Percentiles rank a stretch among this genome's conserved stretches.
These are phyloP conservation scores for Thinocorus orbignyianus DNA, from an alignment of 2,113 vertebrate genomes.

Conservation along the genomic window DNA sequence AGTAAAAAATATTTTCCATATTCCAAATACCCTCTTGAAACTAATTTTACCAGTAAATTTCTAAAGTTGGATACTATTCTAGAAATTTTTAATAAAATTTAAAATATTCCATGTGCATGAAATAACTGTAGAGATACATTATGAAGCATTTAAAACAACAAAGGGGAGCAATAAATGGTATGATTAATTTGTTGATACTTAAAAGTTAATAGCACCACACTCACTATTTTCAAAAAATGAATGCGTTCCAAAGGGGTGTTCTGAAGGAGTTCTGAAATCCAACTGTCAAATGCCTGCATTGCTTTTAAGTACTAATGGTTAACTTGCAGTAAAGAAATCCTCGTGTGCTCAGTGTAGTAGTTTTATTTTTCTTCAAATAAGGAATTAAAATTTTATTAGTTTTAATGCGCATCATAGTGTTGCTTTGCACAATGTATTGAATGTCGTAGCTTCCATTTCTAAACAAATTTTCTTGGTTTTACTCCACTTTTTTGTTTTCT, in stretches of 20 bases:
- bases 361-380: not conserved
- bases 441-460: not conserved
- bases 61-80: not conserved
- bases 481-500: not conserved
- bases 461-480: not conserved
- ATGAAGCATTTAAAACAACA: not conserved
- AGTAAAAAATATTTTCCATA: not conserved
- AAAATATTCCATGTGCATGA: not conserved
- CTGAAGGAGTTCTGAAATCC: not conserved
- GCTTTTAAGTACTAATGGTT: not conserved
- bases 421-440: not conserved
- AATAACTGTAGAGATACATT: not conserved
- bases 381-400: not conserved
- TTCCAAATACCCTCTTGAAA: not conserved
- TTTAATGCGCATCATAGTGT: not conserved
- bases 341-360: not conserved
- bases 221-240: not conserved
- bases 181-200: not conserved
- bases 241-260: not conserved
- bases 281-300: not conserved
- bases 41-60: not conserved
- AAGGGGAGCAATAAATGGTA: not conserved
- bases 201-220: not conserved
- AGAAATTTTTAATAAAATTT: not conserved
- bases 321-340: not conserved